Conservation (phyloP, 2,797 vertebrate genomes). For the Sebastes trivittatus region DNA sequence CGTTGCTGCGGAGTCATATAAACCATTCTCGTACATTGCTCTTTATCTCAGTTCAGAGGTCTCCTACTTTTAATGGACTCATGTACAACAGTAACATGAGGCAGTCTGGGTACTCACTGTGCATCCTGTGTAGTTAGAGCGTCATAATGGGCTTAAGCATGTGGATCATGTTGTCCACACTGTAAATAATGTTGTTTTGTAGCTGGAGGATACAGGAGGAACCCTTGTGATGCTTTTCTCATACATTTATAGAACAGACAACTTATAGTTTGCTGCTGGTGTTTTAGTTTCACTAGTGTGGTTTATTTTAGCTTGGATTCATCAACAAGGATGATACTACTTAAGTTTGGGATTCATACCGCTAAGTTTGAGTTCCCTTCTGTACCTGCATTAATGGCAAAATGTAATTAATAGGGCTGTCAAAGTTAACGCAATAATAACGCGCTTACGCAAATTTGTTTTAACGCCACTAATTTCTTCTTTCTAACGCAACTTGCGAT, state of each 20-base stretch:
- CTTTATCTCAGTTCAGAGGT: constrained; percentile 84
- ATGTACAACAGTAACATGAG: constrained; percentile 44
- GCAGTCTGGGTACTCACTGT: constrained; percentile 3
- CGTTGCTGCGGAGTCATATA: constrained; percentile 90
- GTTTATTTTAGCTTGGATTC: background rate
- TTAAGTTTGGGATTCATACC: background rate
- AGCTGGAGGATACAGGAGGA: background rate
- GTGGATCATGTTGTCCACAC: background rate
- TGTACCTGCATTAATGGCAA: constrained; percentile 3
- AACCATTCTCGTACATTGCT: constrained; percentile 86
- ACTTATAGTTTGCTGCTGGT: background rate
- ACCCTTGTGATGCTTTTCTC: background rate
- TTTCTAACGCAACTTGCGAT: too few species aligned
- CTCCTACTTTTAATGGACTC: constrained; percentile 72
- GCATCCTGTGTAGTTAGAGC: background rate
- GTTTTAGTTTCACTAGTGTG: background rate
- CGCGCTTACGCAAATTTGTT: too few species aligned
- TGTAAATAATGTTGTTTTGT: background rate
- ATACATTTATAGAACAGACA: background rate
- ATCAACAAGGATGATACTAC: constrained; percentile 1
- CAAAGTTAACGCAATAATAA: too few species aligned
- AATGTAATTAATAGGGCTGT: background rate
- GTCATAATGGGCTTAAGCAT: background rate
- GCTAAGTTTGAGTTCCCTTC: background rate
- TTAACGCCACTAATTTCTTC: too few species aligned